Evolutionary conservation across 2,888 invertebrate species (phyloP).

Genomic region (Lissonota sp.): DNA sequence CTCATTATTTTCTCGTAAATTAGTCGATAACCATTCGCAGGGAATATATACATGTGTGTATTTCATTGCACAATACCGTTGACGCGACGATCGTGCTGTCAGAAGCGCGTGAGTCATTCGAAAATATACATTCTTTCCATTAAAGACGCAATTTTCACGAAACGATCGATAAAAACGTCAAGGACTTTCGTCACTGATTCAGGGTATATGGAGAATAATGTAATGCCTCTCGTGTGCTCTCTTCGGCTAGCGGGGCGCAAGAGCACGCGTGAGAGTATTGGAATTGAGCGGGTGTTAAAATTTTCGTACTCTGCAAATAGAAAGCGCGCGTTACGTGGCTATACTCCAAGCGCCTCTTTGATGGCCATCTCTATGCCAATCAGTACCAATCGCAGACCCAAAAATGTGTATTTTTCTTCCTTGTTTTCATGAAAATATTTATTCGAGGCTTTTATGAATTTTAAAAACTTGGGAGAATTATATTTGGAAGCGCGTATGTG

Average conservation of each 20-base stretch:
- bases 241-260: not conserved
- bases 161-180: slow-evolving; percentile 24
- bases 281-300: too few species aligned
- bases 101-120: slow-evolving; percentile 36
- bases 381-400: slow-evolving; percentile 51
- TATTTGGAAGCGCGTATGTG: too few species aligned
- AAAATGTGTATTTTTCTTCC: too few species aligned
- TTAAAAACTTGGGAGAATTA: too few species aligned
- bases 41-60: not conserved
- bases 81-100: not conserved
- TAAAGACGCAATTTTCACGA: slow-evolving; percentile 14
- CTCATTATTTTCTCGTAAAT: slow-evolving; percentile 24
- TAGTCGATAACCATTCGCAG: not conserved
- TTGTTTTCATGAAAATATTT: too few species aligned
- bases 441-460: too few species aligned
- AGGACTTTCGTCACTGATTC: not conserved
- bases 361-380: slow-evolving; percentile 59
- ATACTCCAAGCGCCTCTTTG: slow-evolving; percentile 20
- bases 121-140: slow-evolving; percentile 13
- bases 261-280: too few species aligned
- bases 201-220: not conserved
- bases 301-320: slow-evolving; percentile 43
- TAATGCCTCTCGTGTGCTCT: not conserved
- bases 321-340: slow-evolving; percentile 44
- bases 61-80: not conserved